Evolutionary conservation across 2,797 vertebrate genomes (phyloP).

Genomic region (Hippoglossus hippoglossus): DNA sequence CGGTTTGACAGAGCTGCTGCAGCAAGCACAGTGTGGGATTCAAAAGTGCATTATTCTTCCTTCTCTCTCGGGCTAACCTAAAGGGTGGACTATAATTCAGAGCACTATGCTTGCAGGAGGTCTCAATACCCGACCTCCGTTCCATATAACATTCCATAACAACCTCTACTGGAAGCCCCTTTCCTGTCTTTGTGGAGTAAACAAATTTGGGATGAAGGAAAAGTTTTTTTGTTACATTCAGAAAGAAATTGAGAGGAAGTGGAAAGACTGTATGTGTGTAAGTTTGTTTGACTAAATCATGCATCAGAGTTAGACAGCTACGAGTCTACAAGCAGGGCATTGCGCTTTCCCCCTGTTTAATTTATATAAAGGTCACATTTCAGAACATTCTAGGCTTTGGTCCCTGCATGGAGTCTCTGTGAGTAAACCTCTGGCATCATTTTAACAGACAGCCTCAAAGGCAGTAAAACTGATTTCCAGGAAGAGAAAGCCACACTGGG

Average conservation of each 20-base stretch:
- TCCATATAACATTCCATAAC: slow-evolving; percentile 33
- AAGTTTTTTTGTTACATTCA: slow-evolving; percentile 23
- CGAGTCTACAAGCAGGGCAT: slow-evolving; percentile 26
- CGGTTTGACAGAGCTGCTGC: slow-evolving; percentile 40
- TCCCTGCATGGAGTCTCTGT: slow-evolving; percentile 58
- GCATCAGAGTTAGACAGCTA: slow-evolving; percentile 10
- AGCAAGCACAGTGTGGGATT: slow-evolving; percentile 52
- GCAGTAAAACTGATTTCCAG: slow-evolving; percentile 60
- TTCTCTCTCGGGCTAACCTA: slow-evolving; percentile 33
- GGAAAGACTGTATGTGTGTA: not conserved
- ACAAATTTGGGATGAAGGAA: slow-evolving; percentile 30
- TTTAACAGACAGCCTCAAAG: slow-evolving; percentile 52
- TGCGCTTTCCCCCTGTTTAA: slow-evolving; percentile 51
- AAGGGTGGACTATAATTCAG: slow-evolving; percentile 47
- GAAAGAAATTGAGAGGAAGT: not conserved
- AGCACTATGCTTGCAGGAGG: slow-evolving; percentile 49
- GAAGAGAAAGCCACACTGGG: slow-evolving; percentile 52
- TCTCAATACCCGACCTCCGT: slow-evolving; percentile 40
- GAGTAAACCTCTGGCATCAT: slow-evolving; percentile 53
- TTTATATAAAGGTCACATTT: slow-evolving; percentile 69
- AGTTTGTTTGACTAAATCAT: slow-evolving; percentile 1
- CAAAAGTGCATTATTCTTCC: slow-evolving; percentile 8
- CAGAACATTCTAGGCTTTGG: slow-evolving; percentile 43
- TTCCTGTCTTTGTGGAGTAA: slow-evolving; percentile 24
- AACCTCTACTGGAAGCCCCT: slow-evolving; percentile 24